Evolutionary conservation across 2,888 invertebrate species (phyloP), one percentile per base, ranked within the genome.

Genomic region (Polydrusus pterygomalis): DNA sequence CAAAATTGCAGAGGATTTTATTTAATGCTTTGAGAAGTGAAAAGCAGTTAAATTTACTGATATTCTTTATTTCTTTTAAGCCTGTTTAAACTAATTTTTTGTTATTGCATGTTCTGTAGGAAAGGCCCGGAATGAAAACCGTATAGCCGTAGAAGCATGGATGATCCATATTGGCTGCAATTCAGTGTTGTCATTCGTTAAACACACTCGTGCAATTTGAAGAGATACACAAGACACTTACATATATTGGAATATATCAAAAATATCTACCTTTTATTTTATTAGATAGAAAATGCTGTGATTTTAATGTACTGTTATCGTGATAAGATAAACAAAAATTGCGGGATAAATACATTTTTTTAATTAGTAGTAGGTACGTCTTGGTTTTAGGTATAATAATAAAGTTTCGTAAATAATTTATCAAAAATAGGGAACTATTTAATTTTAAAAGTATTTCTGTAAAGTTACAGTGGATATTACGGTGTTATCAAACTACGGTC

Each of bases 21-120:
- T 25, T 34, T 34, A 34, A 25, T 3, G 8, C 34, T 34, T 7
- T 7, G 8, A 3, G 9, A 51, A 51, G 51, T 51, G 20, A 51
- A 51, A 51, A 51, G 51, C 51, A 51, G 51, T 18, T 20, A 20
- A 1, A 18, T 11, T 51, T n/a, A n/a, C n/a, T n/a, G n/a, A n/a
- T n/a, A n/a, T 11, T 51, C 0, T 10, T 47, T 47, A 6, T 17
- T 8, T 17, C 11, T 10, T 8, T 18, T 18, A 51, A 9, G 11
- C 18, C 54, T 54, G 25, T 20, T 49, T n/a, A 34, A 25, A 60
- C 58, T 60, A 60, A 60, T 60, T 64, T 7, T 72, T 75, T 77
- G 80, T 82, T 78, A 76, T 82, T 82, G 81, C 81, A 81, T 82
- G 81, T 80, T 69, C 77, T 82, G 74, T 82, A 82, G 83, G 80